Base-by-base conservation (phyloP, 2,888 invertebrate species). In the Hesperia comma region DNA sequence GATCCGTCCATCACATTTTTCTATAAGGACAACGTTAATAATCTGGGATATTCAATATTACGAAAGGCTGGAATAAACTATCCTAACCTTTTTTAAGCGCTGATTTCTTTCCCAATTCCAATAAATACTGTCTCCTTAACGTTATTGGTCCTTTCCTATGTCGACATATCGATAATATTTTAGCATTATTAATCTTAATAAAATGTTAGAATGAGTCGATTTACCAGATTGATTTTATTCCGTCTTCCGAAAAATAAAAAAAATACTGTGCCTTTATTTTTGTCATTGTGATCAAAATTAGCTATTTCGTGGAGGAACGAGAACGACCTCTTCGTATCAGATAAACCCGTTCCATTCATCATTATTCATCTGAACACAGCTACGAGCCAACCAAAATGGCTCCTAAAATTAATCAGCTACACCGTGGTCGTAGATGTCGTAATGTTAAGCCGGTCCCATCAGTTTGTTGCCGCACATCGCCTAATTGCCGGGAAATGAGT, bases 401-500 rank as follows among this genome's bases (percentile, higher is more conserved):
- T 37, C 51, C 33, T 61, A 46, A 66, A 64, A 64, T 70, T 68
- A 70, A 70, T 71, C 63, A 69, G 41, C 55, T 54, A 54, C 57
- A 69, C 61, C 14, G 61, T 60, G 53, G 56, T 68, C 61, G 57
- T 61, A 69, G 61, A 60, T 46, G 56, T 68, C 61, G 57, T 61
- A 69, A 62, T 53, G 63, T 51, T 67, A 56, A 68, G 69, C 61
- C 66, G 64, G 70, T 53, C 53, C 41, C 51, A 46, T 46, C 43
- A 53, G 58, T 58, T 60, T 37, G 61, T 40, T 54, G 54, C 54
- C 60, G 64, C 58, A 64, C 64, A 58, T 64, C 64, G 72, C 79
- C 82, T 85, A 87, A 87, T 85, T 86, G 85, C 78, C 67, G 75
- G 82, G 82, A 85, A 88, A 86, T 84, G 82, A 84, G 82, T 82